phyloP scores from a whole-genome alignment of 2,888 invertebrate genomes.

The Stenoptilia bipunctidactyla region DNA sequence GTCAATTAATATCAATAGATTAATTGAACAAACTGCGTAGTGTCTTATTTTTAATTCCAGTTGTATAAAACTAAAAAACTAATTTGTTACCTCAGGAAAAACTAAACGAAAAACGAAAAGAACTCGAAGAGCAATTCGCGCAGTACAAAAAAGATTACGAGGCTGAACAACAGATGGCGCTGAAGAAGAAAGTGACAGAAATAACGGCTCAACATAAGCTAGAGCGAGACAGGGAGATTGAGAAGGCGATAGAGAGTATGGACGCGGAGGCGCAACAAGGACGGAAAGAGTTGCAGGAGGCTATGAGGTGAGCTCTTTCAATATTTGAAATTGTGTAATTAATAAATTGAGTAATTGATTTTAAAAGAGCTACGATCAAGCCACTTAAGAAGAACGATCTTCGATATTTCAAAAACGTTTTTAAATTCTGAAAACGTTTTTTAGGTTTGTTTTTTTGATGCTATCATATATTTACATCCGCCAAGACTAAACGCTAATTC shows the following conservation, averaged over 20 bases:
- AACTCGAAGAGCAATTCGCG: slow-evolving; percentile 73
- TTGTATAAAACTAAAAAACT: background rate
- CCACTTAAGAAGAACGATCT: too few species aligned
- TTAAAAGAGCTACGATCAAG: too few species aligned
- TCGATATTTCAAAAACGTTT: too few species aligned
- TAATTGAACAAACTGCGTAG: too few species aligned
- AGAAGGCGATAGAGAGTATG: slow-evolving; percentile 77
- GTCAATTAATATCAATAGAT: too few species aligned
- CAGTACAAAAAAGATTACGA: slow-evolving; percentile 74
- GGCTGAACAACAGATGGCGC: slow-evolving; percentile 70
- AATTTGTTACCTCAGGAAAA: slow-evolving; percentile 36
- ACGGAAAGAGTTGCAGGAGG: slow-evolving; percentile 73
- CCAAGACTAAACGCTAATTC: too few species aligned
- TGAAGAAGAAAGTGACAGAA: slow-evolving; percentile 76
- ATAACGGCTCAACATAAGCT: slow-evolving; percentile 78
- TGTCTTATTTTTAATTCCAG: background rate
- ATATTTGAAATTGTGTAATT: too few species aligned
- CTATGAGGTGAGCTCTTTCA: slow-evolving; percentile 62
- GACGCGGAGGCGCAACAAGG: slow-evolving; percentile 75
- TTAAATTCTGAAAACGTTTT: too few species aligned
- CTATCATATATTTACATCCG: too few species aligned
- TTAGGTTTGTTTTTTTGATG: too few species aligned
- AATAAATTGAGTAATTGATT: too few species aligned
- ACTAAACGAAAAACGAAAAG: slow-evolving; percentile 71
- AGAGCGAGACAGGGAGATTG: slow-evolving; percentile 85